Evolutionary conservation across 1,140 invertebrate species (phyloP).

Genomic region (Bilobella aurantiaca): DNA sequence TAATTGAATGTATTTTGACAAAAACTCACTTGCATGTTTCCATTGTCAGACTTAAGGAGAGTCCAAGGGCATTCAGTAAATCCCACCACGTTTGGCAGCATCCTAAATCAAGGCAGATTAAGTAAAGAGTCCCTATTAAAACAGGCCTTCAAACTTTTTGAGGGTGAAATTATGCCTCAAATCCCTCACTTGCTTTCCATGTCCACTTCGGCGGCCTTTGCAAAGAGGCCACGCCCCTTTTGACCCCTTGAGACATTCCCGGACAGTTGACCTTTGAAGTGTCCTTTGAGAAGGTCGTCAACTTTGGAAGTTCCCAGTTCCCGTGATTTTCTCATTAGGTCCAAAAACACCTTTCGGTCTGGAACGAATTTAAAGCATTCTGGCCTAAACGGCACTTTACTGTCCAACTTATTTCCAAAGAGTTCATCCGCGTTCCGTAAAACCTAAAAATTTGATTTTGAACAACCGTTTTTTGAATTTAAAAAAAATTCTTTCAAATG

Average conservation of each 20-base stretch:
- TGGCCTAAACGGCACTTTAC: background rate
- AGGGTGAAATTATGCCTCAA: no score
- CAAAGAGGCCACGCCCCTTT: background rate
- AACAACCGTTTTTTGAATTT: background rate
- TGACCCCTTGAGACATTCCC: background rate
- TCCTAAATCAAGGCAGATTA: background rate
- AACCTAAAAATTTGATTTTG: background rate
- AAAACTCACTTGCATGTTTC: background rate
- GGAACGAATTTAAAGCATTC: background rate
- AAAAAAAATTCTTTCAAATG: background rate
- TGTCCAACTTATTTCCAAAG: background rate
- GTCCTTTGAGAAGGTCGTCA: background rate
- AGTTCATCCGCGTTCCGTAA: background rate
- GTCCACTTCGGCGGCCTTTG: background rate
- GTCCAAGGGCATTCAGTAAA: background rate
- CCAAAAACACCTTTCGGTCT: background rate
- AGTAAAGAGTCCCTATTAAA: background rate
- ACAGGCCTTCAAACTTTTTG: background rate
- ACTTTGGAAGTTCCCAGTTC: background rate
- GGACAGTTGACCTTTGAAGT: background rate
- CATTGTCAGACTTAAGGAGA: background rate
- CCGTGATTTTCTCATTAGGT: background rate
- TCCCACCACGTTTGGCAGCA: background rate
- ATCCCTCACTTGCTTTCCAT: background rate
- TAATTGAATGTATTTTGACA: background rate